Evolutionary conservation across 2,888 invertebrate genomes (phyloP), one percentile per base, ranked within the genome.

Genomic region (Lucinisca nassula): DNA sequence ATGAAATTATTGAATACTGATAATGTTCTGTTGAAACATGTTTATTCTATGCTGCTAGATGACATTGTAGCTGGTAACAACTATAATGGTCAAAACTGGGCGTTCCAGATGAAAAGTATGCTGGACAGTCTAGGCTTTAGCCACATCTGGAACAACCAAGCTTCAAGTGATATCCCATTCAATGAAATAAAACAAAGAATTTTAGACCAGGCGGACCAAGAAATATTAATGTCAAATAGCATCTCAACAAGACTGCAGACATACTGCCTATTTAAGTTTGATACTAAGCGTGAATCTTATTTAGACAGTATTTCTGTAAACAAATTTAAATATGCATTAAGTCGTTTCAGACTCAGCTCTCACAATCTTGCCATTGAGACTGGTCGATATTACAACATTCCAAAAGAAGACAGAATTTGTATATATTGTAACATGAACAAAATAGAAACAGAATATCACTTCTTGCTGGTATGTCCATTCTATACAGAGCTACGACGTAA

Each of bases 71-170:
- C 3, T 17, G 30, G 30, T 30, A 27, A 8, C 30, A 61, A 3
- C 30, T 61, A 61, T 61, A 61, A 61, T 30, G 61, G 61, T 30
- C 3, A 61, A 27, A 61, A 61, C 30, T 61, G 61, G 61, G 61
- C 61, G 8, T 27, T 27, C 30, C 61, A 61, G 30, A 27, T 61
- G 27, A 61, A 61, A 61, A 61, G 2, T 30, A 3, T 61, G 8
- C 30, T 61, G 24, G 6, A 61, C 30, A 27, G 21, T 30, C 30
- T 61, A 61, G 61, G 61, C 6, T 61, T 61, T 30, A 61, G 30
- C 17, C 14, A 76, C 35, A 32, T 76, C 27, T 76, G 76, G 55
- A n/a, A 75, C 30, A 75, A 75, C 51, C 73, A 72, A 80, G 55
- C 8, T 6, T 8, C 6, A 30, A 37, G 4, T 27, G 40, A 72